phyloP scores from a whole-genome alignment of 1,140 invertebrate species.

The Pogonomyrmex barbatus region DNA sequence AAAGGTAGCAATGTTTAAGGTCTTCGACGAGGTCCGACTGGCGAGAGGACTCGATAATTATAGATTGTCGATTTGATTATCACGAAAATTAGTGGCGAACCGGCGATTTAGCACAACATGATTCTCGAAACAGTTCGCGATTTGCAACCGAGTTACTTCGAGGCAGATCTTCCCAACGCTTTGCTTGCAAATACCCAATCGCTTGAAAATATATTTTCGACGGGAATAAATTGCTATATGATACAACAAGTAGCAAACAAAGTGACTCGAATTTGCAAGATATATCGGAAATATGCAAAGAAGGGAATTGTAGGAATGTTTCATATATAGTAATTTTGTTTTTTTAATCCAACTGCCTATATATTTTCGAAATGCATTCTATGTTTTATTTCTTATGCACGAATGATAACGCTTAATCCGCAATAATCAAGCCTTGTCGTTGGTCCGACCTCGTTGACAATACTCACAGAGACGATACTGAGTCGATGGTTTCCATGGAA shows the following conservation, averaged over 20 bases:
- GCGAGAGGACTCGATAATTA: conserved; percentile 67
- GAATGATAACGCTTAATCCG: background rate
- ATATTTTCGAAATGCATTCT: background rate
- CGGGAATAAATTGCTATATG: background rate
- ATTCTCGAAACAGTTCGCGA: background rate
- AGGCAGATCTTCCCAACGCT: background rate
- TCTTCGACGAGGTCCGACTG: conserved; percentile 51
- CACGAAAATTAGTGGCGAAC: background rate
- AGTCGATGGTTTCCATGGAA: conserved; percentile 71
- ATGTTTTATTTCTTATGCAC: background rate
- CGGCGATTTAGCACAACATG: background rate
- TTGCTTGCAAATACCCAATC: background rate
- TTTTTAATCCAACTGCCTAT: background rate
- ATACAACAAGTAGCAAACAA: background rate
- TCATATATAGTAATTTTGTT: background rate
- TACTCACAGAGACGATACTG: conserved; percentile 16
- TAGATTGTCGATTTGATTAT: background rate
- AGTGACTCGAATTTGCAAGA: conserved; percentile 13
- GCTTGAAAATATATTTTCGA: background rate
- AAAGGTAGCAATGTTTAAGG: conserved; percentile 87
- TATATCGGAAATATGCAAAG: background rate
- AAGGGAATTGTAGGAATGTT: background rate
- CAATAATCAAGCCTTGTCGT: conserved; percentile 59
- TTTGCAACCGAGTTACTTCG: conserved; percentile 11
- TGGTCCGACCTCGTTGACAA: conserved; percentile 58